Evolutionary conservation across 2,888 invertebrate species (phyloP), one percentile per base, ranked within the genome.

Genomic region (Stictocephala bisonia): DNA sequence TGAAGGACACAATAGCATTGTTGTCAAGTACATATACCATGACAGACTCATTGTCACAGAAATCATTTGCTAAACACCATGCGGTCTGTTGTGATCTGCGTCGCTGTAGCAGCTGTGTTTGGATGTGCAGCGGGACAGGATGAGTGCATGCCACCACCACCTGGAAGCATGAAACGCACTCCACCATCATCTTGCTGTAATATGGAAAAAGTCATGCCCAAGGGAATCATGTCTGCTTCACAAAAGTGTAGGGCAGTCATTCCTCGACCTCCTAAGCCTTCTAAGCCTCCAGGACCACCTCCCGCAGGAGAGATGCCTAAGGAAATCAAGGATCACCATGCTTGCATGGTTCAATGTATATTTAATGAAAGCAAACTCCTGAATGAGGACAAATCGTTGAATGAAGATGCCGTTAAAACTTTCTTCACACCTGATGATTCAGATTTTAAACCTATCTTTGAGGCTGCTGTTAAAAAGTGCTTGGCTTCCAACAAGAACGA

Each of bases 401-500:
- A 41, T 18, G 27, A 64, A 44, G 41, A 2, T 3, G 64, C 64
- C 1, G 18, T 26, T 15, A 64, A 4, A 11, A 64, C 24, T 41
- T 3, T 4, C 22, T 44, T 64, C 64, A n/a, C 13, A n/a, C 27
- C 64, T 40, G 27, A n/a, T 9, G 9, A 7, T 4, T 20, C 18
- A 22, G 60, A 60, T 11, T 20, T 35, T 9, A 40, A 9, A 20
- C 20, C 40, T n/a, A 4, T 44, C 26, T 9, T 64, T 13, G 1
- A 1, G 15, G n/a, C 64, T 41, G 64, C 64, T 11, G 1, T 64
- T 1, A 18, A 64, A 40, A 44, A 64, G 44, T 64, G 64, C 15
- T 26, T 64, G 41, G 44, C 26, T 27, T n/a, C 41, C 2, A 41
- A 64, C 64, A 22, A 41, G 64, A 27, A 24, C 24, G 64, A 64